Conservation (phyloP, 1,140 invertebrate genomes). For the Platorchestia sp. region DNA sequence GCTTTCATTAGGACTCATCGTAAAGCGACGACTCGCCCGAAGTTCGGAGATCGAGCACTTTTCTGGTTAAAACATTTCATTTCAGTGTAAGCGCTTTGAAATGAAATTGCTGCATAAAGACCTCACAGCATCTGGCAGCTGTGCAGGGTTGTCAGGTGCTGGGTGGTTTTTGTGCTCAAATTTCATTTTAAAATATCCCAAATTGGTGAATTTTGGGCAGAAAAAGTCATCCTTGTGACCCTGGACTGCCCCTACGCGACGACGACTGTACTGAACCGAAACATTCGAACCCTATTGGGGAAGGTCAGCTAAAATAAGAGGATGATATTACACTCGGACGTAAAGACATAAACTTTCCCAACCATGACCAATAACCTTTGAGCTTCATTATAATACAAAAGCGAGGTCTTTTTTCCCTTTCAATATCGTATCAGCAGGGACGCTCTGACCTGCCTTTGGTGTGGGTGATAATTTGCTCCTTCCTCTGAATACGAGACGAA, state of each 20-base stretch:
- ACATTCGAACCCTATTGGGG: neutral
- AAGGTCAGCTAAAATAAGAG: conserved; percentile 40
- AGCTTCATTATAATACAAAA: conserved; percentile 51
- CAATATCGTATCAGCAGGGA: neutral
- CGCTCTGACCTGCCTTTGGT: neutral
- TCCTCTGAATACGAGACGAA: neutral
- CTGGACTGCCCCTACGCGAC: neutral
- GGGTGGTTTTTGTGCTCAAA: no score
- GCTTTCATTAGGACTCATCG: neutral
- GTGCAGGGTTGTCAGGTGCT: no score
- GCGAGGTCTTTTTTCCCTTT: neutral
- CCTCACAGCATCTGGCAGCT: no score
- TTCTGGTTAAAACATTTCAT: no score
- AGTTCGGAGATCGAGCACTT: no score
- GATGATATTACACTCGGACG: conserved; percentile 30
- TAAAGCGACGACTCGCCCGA: neutral
- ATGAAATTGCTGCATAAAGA: no score
- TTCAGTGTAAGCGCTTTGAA: no score
- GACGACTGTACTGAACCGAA: neutral
- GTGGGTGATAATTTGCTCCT: neutral
- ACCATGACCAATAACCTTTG: conserved; percentile 53
- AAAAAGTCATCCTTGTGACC: no score
- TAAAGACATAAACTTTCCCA: conserved; percentile 29
- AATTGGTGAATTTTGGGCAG: no score
- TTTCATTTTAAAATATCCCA: no score